Evolutionary conservation across 1,140 invertebrate species (phyloP).

Genomic region (Drosophila varians): DNA sequence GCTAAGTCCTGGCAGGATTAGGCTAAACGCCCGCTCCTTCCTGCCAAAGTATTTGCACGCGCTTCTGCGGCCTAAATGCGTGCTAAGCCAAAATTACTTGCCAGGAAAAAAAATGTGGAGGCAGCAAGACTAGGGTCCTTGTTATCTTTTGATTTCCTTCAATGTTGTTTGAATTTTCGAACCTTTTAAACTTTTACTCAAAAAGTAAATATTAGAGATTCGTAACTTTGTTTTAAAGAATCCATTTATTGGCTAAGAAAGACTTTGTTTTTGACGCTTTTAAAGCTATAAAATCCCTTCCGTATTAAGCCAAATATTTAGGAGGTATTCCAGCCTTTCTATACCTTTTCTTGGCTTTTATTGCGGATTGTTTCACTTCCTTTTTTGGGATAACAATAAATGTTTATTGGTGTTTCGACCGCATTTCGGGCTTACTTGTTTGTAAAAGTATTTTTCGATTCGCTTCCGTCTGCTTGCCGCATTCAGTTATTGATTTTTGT

Average conservation of each 20-base stretch:
- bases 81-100: conserved; percentile 59
- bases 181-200: background rate
- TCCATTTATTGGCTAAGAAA: background rate
- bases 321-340: conserved; percentile 8
- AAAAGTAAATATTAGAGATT: background rate
- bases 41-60: conserved; percentile 57
- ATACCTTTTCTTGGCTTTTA: conserved; percentile 53
- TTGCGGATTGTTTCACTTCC: conserved; percentile 76
- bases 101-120: background rate
- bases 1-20: conserved; percentile 64
- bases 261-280: background rate
- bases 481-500: conserved; percentile 67
- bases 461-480: conserved; percentile 4
- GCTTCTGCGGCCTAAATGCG: conserved; percentile 63
- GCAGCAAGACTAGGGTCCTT: background rate
- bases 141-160: conserved; percentile 22
- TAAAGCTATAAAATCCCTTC: background rate
- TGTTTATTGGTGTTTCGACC: conserved; percentile 70
- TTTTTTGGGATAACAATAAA: conserved; percentile 75
- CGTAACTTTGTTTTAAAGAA: background rate
- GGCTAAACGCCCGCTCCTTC: conserved; percentile 26
- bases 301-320: background rate
- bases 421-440: conserved; percentile 51
- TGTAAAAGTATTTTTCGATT: conserved; percentile 13
- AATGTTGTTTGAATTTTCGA: background rate